Conservation (phyloP, 2,113 vertebrate species). For the Cyprinodon variegatus region DNA sequence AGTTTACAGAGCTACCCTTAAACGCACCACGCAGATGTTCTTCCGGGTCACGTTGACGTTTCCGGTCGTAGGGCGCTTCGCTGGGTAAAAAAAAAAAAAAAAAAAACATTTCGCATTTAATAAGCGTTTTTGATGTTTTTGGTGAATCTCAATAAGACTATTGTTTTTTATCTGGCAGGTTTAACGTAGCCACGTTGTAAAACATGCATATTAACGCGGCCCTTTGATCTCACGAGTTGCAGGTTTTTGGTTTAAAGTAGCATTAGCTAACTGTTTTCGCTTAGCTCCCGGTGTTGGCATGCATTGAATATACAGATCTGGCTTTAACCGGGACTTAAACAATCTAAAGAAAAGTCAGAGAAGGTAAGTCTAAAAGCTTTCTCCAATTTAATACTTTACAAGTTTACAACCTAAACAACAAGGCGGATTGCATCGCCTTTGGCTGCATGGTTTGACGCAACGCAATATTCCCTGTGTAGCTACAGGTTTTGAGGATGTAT, state of each 20-base stretch:
- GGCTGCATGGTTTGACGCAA: neutral
- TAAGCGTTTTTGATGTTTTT: neutral
- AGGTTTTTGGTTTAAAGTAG: conserved; percentile 7
- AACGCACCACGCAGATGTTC: conserved; percentile 12
- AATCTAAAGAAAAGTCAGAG: neutral
- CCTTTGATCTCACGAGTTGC: neutral
- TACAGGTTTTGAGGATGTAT: neutral
- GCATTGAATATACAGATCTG: conserved; percentile 8
- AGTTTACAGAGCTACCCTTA: neutral
- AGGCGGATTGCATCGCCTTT: neutral
- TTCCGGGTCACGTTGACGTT: conserved; percentile 48
- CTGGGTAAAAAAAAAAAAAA: conserved; percentile 25
- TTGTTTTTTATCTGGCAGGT: neutral
- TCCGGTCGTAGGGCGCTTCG: neutral
- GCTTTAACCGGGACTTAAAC: neutral
- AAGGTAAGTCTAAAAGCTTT: conserved; percentile 34
- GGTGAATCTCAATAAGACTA: neutral
- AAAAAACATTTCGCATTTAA: neutral
- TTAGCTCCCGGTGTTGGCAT: conserved; percentile 15
- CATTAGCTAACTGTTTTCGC: conserved; percentile 15
- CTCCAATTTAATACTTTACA: neutral
- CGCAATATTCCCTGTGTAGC: neutral
- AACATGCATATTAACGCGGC: neutral
- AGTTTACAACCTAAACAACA: neutral
- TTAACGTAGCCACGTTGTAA: neutral